Conservation (phyloP, 1,140 invertebrate species). For the Hetaerina americana region DNA sequence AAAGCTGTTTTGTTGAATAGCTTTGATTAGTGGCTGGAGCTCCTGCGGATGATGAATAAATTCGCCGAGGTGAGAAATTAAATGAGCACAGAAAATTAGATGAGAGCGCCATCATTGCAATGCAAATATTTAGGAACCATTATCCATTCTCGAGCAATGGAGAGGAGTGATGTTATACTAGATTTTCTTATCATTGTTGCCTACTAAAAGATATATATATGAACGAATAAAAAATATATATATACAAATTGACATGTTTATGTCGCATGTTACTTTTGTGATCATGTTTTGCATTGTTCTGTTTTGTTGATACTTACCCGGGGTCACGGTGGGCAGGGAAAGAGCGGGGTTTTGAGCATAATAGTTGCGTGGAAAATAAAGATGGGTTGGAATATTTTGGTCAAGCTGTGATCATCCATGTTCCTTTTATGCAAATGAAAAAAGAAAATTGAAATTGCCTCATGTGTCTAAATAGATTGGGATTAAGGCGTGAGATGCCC, state of each 20-base stretch:
- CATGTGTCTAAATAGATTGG: background rate
- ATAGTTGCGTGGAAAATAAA: background rate
- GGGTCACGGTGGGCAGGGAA: background rate
- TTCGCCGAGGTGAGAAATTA: background rate
- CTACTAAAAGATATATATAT: constrained; percentile 1
- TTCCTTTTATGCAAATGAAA: background rate
- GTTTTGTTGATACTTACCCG: background rate
- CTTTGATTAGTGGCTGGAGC: background rate
- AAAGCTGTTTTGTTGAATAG: background rate
- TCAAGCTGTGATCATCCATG: background rate
- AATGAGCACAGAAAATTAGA: background rate
- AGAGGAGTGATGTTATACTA: background rate
- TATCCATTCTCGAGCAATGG: background rate
- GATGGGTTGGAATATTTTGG: background rate
- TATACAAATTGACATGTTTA: background rate
- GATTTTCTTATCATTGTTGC: background rate
- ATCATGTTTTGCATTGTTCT: background rate
- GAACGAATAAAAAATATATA: background rate
- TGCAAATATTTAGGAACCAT: background rate
- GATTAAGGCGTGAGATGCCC: constrained; percentile 2
- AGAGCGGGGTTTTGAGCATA: background rate
- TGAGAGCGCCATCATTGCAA: background rate
- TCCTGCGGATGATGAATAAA: background rate
- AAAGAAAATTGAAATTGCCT: background rate
- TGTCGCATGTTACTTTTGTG: background rate